These are phyloP conservation scores for Rhopilema esculentum DNA, from an alignment of 30 jellyfish, hydroid and myxozoan genomes.

Conservation along the genomic window DNA sequence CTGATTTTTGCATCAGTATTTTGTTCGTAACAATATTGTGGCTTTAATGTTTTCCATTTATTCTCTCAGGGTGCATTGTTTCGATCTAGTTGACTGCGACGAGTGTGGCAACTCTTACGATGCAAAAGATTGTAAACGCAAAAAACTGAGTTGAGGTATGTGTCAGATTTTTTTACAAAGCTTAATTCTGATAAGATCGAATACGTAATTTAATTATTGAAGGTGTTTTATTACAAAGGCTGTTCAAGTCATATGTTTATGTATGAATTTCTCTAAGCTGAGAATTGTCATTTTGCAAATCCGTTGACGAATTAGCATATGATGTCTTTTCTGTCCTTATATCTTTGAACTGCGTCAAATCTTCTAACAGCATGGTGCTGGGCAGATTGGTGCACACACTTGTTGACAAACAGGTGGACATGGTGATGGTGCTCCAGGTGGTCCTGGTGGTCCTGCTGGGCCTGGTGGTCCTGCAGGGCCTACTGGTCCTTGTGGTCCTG, in stretches of 20 bases:
- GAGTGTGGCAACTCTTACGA: no score
- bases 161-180: neutral
- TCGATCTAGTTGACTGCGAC: no score
- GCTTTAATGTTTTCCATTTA: no score
- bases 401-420: constrained; percentile 89
- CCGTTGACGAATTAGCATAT: neutral
- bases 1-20: no score
- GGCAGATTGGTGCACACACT: constrained; percentile 93
- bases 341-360: neutral
- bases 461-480: constrained; percentile 98
- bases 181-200: neutral
- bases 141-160: neutral
- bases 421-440: constrained; percentile 99
- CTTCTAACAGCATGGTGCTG: constrained; percentile 74
- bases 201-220: neutral
- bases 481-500: constrained; percentile 93
- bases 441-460: constrained; percentile 99
- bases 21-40: no score
- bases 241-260: neutral
- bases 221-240: neutral
- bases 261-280: neutral
- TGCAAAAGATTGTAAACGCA: neutral
- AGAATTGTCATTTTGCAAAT: neutral
- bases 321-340: neutral
- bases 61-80: no score